Conservation (phyloP, 1,140 invertebrate genomes). For the Drosophila willistoni region DNA sequence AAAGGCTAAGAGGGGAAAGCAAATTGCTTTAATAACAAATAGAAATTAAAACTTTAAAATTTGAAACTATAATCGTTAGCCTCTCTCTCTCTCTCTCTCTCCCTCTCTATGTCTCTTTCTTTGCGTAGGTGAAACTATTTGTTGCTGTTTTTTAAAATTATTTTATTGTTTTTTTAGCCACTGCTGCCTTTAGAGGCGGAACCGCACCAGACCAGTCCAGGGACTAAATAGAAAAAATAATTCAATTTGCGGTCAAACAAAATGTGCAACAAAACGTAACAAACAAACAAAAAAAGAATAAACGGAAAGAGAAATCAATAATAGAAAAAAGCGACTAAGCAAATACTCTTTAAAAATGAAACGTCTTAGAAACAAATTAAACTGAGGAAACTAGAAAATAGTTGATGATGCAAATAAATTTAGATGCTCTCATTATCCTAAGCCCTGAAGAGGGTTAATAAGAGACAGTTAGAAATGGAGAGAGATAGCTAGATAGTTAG, state of each 20-base stretch:
- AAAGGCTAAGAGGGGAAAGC: neutral
- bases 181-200: constrained; percentile 4
- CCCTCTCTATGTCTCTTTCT: neutral
- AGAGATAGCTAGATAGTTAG: neutral
- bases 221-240: constrained; percentile 48
- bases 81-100: neutral
- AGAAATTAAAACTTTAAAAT: neutral
- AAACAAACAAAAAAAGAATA: constrained; percentile 24
- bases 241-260: constrained; percentile 69
- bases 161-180: neutral
- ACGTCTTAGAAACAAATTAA: neutral
- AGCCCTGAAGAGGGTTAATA: no score
- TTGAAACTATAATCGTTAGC: neutral
- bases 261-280: constrained; percentile 43
- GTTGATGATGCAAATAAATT: no score
- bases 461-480: neutral
- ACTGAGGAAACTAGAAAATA: no score
- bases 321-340: neutral
- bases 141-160: neutral
- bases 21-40: neutral
- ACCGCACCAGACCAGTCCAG: constrained; percentile 20
- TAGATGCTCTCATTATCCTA: no score
- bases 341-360: constrained; percentile 13
- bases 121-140: neutral
- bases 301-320: neutral